These are phyloP conservation scores for Bothrops alternatus DNA, from an alignment of 2,797 vertebrate genomes.

Conservation along the genomic window DNA sequence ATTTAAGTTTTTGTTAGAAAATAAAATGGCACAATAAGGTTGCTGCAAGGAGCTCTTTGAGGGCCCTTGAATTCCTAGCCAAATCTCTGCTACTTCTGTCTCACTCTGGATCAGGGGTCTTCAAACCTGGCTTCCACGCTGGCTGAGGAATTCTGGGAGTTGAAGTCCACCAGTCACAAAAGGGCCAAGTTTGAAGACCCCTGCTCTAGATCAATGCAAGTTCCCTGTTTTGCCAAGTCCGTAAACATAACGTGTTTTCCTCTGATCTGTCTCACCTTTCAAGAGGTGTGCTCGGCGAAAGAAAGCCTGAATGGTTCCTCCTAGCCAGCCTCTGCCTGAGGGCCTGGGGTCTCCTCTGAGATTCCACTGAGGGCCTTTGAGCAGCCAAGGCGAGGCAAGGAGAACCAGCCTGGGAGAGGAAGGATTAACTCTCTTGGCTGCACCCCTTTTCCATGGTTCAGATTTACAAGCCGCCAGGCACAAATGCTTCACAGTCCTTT, in stretches of 20 bases:
- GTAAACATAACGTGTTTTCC: not conserved
- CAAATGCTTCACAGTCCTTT: constrained; percentile 56
- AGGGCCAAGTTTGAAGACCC: too few species aligned
- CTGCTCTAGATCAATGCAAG: not conserved
- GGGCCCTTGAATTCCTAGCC: not conserved
- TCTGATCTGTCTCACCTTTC: constrained; percentile 16
- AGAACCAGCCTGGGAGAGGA: constrained; percentile 33
- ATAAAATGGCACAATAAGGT: not conserved
- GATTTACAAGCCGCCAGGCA: constrained; percentile 52
- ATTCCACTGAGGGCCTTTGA: constrained; percentile 45
- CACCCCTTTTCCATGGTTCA: constrained; percentile 44
- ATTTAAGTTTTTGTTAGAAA: not conserved
- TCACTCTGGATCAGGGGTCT: not conserved
- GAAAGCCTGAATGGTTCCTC: constrained; percentile 16
- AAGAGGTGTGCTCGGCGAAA: constrained; percentile 9
- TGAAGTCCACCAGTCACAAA: too few species aligned
- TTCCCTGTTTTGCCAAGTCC: not conserved
- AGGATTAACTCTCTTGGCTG: constrained; percentile 53
- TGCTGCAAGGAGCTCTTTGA: not conserved
- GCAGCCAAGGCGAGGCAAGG: constrained; percentile 30
- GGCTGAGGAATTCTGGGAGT: too few species aligned
- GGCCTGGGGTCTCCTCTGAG: not conserved
- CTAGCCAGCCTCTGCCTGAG: constrained; percentile 8
- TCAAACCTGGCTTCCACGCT: too few species aligned
- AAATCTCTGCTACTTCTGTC: not conserved